phyloP scores from a whole-genome alignment of 1,140 invertebrate genomes.

The Mya arenaria region DNA sequence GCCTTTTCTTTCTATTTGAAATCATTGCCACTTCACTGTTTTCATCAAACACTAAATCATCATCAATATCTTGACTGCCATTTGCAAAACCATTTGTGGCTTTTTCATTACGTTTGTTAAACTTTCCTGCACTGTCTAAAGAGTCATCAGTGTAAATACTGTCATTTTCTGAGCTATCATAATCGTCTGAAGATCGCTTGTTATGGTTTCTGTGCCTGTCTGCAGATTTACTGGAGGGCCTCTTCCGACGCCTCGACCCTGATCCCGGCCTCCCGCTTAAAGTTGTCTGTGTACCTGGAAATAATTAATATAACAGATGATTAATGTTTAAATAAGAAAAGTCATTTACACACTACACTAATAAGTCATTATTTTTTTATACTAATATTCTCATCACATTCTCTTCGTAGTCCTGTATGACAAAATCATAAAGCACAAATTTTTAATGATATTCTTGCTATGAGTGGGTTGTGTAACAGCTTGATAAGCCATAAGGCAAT shows the following conservation, averaged over 20 bases:
- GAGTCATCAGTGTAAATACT: slow-evolving; percentile 74
- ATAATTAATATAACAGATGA: slow-evolving; percentile 6
- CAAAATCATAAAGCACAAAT: too few relatives aligned
- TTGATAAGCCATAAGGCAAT: too few relatives aligned
- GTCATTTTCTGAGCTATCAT: slow-evolving; percentile 74
- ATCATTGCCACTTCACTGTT: slow-evolving; percentile 25
- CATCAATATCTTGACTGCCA: slow-evolving; percentile 32
- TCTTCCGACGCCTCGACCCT: slow-evolving; percentile 66
- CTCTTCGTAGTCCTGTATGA: too few relatives aligned
- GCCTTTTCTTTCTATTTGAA: slow-evolving; percentile 2
- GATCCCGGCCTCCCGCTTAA: slow-evolving; percentile 71
- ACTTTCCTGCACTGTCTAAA: slow-evolving; percentile 17
- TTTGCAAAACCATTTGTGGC: too few relatives aligned
- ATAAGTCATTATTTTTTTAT: too few relatives aligned
- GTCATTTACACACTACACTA: too few relatives aligned
- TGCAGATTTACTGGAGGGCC: slow-evolving; percentile 49
- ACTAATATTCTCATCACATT: too few relatives aligned
- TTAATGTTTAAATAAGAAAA: neutral
- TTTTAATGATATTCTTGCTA: too few relatives aligned
- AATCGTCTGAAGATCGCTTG: slow-evolving; percentile 75
- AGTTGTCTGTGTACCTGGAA: slow-evolving; percentile 68
- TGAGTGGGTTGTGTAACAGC: too few relatives aligned
- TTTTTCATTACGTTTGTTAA: slow-evolving; percentile 4
- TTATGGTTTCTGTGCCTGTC: slow-evolving; percentile 59
- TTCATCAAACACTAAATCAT: slow-evolving; percentile 3